A percentile compares a stretch with the other conserved stretches of the same genome.
Conservation (phyloP, 2,888 invertebrate genomes). For the Limnephilus lunatus region DNA sequence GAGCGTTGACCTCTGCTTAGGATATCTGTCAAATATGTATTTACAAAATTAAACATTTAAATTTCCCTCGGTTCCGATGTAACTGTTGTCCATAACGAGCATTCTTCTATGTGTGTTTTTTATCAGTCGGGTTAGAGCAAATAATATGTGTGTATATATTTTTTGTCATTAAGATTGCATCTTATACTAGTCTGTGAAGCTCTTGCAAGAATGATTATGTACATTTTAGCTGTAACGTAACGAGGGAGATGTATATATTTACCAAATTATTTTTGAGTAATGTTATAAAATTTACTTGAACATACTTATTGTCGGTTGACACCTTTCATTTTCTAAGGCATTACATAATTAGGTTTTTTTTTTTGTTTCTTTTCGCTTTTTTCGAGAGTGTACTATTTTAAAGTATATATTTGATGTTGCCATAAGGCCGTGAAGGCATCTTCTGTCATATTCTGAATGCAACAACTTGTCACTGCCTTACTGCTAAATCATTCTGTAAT, state of each 20-base stretch:
- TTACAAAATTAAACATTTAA: background rate
- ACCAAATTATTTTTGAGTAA: constrained; percentile 32
- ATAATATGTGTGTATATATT: background rate
- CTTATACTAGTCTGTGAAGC: constrained; percentile 62
- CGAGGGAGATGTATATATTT: constrained; percentile 29
- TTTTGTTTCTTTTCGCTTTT: background rate
- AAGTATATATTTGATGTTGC: constrained; percentile 37
- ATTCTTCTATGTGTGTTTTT: background rate
- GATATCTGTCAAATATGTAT: too few species aligned
- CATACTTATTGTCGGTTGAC: constrained; percentile 14
- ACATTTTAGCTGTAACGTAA: constrained; percentile 40
- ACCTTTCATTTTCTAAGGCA: constrained; percentile 7
- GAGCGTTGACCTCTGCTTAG: too few species aligned
- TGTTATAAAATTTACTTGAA: constrained; percentile 28
- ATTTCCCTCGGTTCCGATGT: background rate
- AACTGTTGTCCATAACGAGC: background rate
- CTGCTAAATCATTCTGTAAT: background rate
- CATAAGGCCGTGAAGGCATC: constrained; percentile 32
- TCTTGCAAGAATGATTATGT: constrained; percentile 42
- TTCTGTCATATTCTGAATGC: background rate
- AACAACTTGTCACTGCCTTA: background rate
- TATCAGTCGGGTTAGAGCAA: background rate
- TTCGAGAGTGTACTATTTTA: background rate
- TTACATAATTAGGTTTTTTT: background rate
- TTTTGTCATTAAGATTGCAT: constrained; percentile 60